Conservation (phyloP, 2,113 vertebrate species). For the Athene cunicularia region DNA sequence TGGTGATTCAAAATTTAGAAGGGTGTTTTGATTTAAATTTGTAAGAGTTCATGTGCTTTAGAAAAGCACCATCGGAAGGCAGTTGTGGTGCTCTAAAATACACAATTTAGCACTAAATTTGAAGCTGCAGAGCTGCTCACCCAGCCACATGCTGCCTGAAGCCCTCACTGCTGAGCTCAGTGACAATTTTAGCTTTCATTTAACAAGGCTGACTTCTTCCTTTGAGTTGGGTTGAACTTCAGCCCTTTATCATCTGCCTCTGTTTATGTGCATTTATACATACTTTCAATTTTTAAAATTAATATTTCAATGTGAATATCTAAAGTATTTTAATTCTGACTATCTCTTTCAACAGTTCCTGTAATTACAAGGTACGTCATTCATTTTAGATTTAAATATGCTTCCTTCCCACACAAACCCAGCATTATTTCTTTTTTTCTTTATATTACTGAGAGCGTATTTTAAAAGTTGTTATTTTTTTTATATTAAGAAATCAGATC, state of each 20-base stretch:
- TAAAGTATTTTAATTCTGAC: constrained; percentile 47
- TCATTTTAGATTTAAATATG: constrained; percentile 53
- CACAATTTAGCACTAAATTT: fast-evolving
- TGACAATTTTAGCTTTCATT: not conserved
- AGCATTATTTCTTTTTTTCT: constrained; percentile 23
- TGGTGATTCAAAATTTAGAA: not conserved
- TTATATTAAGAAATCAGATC: not conserved
- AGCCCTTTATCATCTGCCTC: not conserved
- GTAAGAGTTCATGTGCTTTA: not conserved
- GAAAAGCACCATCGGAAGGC: not conserved
- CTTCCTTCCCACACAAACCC: constrained; percentile 61
- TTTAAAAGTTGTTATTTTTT: not conserved
- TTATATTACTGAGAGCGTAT: not conserved
- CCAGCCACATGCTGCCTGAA: not conserved
- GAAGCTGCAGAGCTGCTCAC: not conserved
- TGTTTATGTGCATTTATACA: constrained; percentile 6
- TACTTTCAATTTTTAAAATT: not conserved
- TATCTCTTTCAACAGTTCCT: constrained; percentile 49
- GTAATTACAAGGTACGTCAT: constrained; percentile 52
- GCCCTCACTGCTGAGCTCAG: not conserved
- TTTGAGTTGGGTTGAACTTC: not conserved
- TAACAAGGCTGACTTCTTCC: not conserved
- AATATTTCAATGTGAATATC: not conserved
- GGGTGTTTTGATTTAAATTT: not conserved
- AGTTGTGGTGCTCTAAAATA: not conserved